Evolutionary conservation across 2,888 invertebrate genomes (phyloP), one percentile per base, ranked within the genome.

Genomic region (Desoria tigrina): DNA sequence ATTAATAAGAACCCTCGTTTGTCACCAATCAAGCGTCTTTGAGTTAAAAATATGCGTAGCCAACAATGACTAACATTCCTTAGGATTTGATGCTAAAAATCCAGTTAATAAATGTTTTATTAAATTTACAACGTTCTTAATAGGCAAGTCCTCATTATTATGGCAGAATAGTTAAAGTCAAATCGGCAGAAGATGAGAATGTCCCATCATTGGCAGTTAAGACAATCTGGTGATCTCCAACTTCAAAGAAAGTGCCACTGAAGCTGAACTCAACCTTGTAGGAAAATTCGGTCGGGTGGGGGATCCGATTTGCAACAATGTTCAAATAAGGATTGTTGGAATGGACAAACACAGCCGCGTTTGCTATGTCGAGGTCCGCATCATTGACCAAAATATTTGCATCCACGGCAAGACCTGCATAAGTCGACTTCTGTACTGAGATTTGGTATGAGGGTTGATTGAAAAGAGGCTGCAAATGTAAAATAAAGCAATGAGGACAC

Each of bases 131-230:
- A n/a, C n/a, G n/a, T n/a, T n/a, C n/a, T n/a, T n/a, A n/a, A n/a
- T n/a, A n/a, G n/a, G n/a, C n/a, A n/a, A n/a, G n/a, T n/a, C n/a
- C n/a, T n/a, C n/a, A n/a, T n/a, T n/a, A n/a, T n/a, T n/a, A n/a
- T n/a, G n/a, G n/a, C 39, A 39, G 14, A 50, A 59, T 18, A 23
- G 50, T 49, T 2, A 59, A 49, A 2, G 6, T 9, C 7, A 59
- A 28, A 2, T 23, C 1, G 9, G 59, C 59, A 7, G 21, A 49
- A 2, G 45, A 45, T 11, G 59, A 23, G 24, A 49, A 27, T 28
- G 18, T 59, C n/a, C 59, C 59, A 28, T 59, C 59, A 28, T 59
- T 50, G 16, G 59, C 59, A 18, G 59, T 59, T 21, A 59, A 21
- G 18, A 59, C 23, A 6, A 59, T 27, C 11, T 27, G 26, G 27